A percentile compares a stretch with the other conserved stretches of the same genome.
Conservation (phyloP, 2,797 vertebrate species). For the Megalops cyprinoides region DNA sequence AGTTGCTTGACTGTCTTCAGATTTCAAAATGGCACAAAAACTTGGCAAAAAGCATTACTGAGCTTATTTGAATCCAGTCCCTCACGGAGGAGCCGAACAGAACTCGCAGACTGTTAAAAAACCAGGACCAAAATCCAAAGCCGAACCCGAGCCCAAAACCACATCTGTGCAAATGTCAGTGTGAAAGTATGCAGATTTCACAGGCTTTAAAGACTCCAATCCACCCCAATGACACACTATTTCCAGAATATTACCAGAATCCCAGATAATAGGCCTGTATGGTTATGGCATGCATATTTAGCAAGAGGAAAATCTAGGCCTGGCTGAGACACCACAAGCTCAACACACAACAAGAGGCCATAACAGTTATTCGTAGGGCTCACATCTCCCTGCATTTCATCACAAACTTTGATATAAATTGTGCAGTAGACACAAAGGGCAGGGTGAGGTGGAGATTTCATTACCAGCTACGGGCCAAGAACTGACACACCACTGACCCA, state of each 20-base stretch:
- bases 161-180: neutral
- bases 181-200: neutral
- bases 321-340: neutral
- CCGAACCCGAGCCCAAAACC: neutral
- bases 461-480: too few species aligned
- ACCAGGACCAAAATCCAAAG: neutral
- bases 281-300: neutral
- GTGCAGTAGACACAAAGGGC: too few species aligned
- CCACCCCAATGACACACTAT: constrained; percentile 7
- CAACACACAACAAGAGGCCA: too few species aligned
- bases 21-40: neutral
- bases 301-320: neutral
- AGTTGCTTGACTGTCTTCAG: neutral
- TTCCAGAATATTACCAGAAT: constrained; percentile 8
- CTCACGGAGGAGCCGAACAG: neutral
- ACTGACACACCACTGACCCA: too few species aligned
- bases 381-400: too few species aligned
- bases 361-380: too few species aligned
- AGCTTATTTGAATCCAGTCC: neutral
- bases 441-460: too few species aligned
- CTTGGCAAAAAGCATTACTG: neutral
- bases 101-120: neutral
- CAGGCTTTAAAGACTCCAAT: neutral
- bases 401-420: too few species aligned
- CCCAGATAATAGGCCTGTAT: neutral